Percentiles rank a stretch among this genome's conserved stretches.
Conservation (phyloP, 2,888 invertebrate genomes). For the Drosophila paramelanica region DNA sequence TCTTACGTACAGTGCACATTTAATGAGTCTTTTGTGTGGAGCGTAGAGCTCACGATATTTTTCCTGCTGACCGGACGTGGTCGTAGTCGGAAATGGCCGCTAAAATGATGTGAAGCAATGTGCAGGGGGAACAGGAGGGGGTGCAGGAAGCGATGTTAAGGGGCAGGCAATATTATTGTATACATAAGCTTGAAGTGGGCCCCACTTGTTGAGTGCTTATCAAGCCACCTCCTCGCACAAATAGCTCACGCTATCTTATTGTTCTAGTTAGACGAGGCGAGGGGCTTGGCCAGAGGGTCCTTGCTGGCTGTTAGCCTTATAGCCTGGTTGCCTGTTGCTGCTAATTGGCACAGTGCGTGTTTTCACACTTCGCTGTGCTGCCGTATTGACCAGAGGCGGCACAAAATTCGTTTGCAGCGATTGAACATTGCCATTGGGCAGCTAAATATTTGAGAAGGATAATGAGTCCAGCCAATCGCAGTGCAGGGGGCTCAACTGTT, state of each 20-base stretch:
- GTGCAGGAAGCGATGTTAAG: conserved; percentile 11
- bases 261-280: conserved; percentile 24
- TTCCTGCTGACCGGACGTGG: conserved; percentile 67
- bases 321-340: conserved; percentile 60
- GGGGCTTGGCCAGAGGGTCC: conserved; percentile 22
- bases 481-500: conserved; percentile 26
- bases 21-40: conserved; percentile 67
- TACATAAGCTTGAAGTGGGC: conserved; percentile 66
- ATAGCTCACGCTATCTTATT: conserved; percentile 36
- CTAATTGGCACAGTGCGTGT: conserved; percentile 75
- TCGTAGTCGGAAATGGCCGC: conserved; percentile 73
- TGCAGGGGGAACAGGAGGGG: background rate
- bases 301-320: conserved; percentile 4
- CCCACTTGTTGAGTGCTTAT: conserved; percentile 65
- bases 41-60: conserved; percentile 40
- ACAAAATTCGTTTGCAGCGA: conserved; percentile 23
- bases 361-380: conserved; percentile 53
- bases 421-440: conserved; percentile 44
- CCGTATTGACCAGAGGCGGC: background rate
- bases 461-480: conserved; percentile 32
- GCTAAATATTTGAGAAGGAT: conserved; percentile 28
- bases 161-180: conserved; percentile 62
- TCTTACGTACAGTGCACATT: conserved; percentile 62
- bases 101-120: conserved; percentile 63
- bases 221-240: conserved; percentile 8